Percentiles rank a stretch among this genome's conserved stretches.
These are phyloP conservation scores for Caenorhabditis virilis DNA, from an alignment of 2,888 invertebrate species.

Conservation along the genomic window DNA sequence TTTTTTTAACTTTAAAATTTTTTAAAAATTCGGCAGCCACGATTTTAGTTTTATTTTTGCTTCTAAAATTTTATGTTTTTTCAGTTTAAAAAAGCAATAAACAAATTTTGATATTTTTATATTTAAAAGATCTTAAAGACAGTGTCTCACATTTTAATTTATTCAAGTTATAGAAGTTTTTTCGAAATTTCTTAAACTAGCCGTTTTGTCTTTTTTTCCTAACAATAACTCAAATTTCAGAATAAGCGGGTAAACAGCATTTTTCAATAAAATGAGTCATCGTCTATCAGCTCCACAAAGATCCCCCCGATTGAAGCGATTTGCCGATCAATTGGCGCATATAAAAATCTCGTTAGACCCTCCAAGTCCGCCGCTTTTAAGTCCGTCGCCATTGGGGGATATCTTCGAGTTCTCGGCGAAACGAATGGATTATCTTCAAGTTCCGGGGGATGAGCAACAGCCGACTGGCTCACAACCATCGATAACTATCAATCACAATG, in stretches of 20 bases:
- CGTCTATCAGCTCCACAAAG: slow-evolving; percentile 15
- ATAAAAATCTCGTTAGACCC: slow-evolving; percentile 63
- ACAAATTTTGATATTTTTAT: too few relatives aligned
- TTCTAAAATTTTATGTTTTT: too few relatives aligned
- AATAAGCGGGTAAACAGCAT: too few relatives aligned
- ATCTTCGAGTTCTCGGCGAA: slow-evolving; percentile 9
- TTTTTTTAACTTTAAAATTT: too few relatives aligned
- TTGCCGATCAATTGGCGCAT: slow-evolving; percentile 59
- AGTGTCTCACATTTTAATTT: too few relatives aligned
- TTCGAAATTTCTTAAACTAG: too few relatives aligned
- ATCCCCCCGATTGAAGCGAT: slow-evolving; percentile 54
- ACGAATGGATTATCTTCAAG: slow-evolving; percentile 40
- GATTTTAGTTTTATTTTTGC: too few relatives aligned
- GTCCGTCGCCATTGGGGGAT: slow-evolving; percentile 39
- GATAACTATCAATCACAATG: slow-evolving; percentile 9
- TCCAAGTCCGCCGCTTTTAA: slow-evolving; percentile 54
- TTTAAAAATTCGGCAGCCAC: too few relatives aligned
- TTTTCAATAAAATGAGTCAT: not conserved
- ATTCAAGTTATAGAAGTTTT: too few relatives aligned
- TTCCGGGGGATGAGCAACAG: slow-evolving; percentile 19
- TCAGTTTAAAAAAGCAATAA: too few relatives aligned
- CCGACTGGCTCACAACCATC: not conserved
- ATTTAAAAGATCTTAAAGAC: too few relatives aligned
- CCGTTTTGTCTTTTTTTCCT: too few relatives aligned
- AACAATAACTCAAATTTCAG: not conserved